Evolutionary conservation across 2,797 vertebrate genomes (phyloP), one percentile per base, ranked within the genome.

Genomic region (Valencia hispanica): DNA sequence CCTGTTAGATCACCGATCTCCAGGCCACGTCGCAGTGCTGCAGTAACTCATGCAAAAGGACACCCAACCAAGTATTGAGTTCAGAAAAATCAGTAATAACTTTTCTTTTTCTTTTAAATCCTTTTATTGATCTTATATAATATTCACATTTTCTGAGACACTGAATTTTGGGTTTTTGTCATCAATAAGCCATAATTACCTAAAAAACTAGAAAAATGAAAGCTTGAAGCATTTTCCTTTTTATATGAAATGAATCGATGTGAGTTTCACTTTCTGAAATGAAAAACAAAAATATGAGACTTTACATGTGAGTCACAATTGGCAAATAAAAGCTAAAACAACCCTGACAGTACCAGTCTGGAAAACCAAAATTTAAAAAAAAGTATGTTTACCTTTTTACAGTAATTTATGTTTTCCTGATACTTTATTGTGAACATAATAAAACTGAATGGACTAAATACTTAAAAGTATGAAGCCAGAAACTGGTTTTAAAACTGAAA

Each of bases 351-450:
- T 39, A 5, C 34, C 20, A 65, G 39, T 65, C 9, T 39, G 10
- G 10, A 65, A 65, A 39, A 65, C 20, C 1, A 22, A 25, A 25
- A 63, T 12, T 12, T 12, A 12, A 36, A 65, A 65, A 8, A 32
- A 18, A 27, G 5, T n/a, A 45, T 34, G 20, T n/a, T 59, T 25
- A 32, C 30, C 68, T 10, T 50, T 70, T 48, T 17, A 20, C 45
- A 70, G 27, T 32, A 69, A 61, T 61, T n/a, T 61, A 66, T 45
- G 27, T 30, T 25, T 30, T 8, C 68, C 43, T 32, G 48, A 48
- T n/a, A 51, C 69, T 15, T 70, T 70, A 27, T 45, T 43, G 39
- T 45, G 45, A 68, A 68, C n/a, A 30, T 57, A 43, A 68, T 27
- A 43, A 45, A 8, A 36, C 0, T 53, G 20, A 70, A 51, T 30